A percentile compares a stretch with the other conserved stretches of the same genome.
Evolutionary conservation across 2,113 vertebrate species (phyloP).

Genomic region (Dipodomys spectabilis): DNA sequence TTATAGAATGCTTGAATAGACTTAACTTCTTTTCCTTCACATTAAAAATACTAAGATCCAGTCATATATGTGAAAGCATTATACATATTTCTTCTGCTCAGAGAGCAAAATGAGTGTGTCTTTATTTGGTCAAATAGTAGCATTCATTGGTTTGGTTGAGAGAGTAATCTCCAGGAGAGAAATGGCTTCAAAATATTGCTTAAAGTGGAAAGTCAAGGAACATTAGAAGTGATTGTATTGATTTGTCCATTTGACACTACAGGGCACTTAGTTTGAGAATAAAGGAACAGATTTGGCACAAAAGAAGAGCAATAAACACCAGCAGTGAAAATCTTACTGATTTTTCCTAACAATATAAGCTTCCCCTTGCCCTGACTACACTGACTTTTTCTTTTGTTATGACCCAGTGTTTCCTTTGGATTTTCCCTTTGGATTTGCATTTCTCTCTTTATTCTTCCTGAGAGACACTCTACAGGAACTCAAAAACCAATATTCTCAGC

Average conservation of each 20-base stretch:
- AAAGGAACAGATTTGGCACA: neutral
- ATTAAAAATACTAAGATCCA: slow-evolving; percentile 8
- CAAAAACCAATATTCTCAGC: neutral
- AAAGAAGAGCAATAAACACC: neutral
- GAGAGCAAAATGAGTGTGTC: slow-evolving; percentile 28
- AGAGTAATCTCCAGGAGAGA: neutral
- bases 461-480: neutral
- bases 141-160: neutral
- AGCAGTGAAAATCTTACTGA: neutral
- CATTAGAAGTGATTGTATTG: slow-evolving; percentile 39
- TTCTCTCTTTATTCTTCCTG: neutral
- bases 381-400: neutral
- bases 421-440: neutral
- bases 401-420: neutral
- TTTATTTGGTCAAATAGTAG: slow-evolving; percentile 7
- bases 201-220: slow-evolving; percentile 48
- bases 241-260: slow-evolving; percentile 39
- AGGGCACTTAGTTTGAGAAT: neutral
- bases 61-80: neutral
- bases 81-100: neutral
- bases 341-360: neutral
- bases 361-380: neutral
- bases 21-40: neutral
- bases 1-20: neutral
- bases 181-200: slow-evolving; percentile 38